Base-by-base conservation (phyloP, 1,140 invertebrate genomes). In the Conus betulinus region DNA sequence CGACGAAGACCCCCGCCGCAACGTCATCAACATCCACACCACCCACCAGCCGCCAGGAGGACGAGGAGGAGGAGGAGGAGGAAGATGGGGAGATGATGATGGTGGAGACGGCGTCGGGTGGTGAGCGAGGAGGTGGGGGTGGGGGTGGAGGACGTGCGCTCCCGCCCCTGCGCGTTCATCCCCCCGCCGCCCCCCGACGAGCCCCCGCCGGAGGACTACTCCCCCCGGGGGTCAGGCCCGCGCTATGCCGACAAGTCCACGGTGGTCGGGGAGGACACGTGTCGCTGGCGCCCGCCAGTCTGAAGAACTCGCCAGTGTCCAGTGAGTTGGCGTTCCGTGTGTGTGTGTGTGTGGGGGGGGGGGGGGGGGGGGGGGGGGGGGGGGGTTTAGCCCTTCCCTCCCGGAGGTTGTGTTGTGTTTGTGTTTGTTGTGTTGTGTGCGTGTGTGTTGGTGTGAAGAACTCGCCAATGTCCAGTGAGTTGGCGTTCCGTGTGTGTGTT, bases 161-260 rank as follows among this genome's bases (percentile, higher is more conserved):
- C 67, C 86, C 90, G 89, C 78, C 92, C 92, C 76, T 90, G 93
- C 91, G 84, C 90, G 84, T 92, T 93, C 90, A 91, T 92, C 51
- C 91, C 94, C 2, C 92, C 94, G 6, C 94, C 93, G 10, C 94
- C 93, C 15, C 93, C 93, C 0, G 85, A 82, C 13, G 93, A 93
- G 81, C 94, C 93, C 1, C 93, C 94, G 13, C 93, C 92, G 8
- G 89, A 91, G 2, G 92, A 93, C 51, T 91, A 51, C 90, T 76
- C 89, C 90, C 67, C 90, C 88, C 89, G n/a, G 89, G 91, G 6
- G 90, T 92, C 6, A 91, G 91, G 17, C 92, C 57, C 15, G 57
- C 20, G 63, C 87, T 88, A 85, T 71, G 85, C 87, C 1, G 87
- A 93, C 88, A 87, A 90, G 84, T 79, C 76, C n/a, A 83, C 89